Evolutionary conservation across 2,888 invertebrate species (phyloP), one percentile per base, ranked within the genome.

Genomic region (Lasioglossum leucozonium): DNA sequence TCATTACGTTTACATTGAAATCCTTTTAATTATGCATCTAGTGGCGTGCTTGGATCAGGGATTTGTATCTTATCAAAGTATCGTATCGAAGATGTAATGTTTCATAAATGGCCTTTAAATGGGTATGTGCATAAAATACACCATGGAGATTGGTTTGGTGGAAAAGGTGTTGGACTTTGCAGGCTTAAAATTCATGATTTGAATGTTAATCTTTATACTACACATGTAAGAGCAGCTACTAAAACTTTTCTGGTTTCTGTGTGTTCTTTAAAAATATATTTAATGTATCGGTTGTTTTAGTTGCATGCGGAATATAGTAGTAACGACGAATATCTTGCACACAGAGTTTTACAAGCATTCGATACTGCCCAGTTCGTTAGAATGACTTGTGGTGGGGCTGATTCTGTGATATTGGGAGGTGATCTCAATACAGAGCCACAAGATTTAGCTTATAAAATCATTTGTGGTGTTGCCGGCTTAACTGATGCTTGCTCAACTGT

Each of bases 71-170:
- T 99, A 90, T 98, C 98, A 0, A 97, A 97, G 95, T 97, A 97
- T 95, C 96, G 97, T 44, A 98, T 99, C 87, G 96, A 97, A 91
- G 98, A 98, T 93, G 97, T 98, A 0, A 97, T 99, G 93, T 99
- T 98, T 93, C 98, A 99, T 95, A 97, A 98, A 88, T 99, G 99
- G 98, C 97, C 98, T 30, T 96, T 99, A n/a, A 99, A 99, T 95
- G 99, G 99, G 4, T 99, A 99, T 94, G 97, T 99, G 71, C 98
- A 99, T 95, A 98, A 98, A 95, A 95, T 99, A 86, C 98, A 98
- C 88, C 99, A 99, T 94, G 99, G 99, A 0, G 99, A 99, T 95
- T 99, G 99, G 99, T 99, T 99, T 95, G 99, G 99, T 62, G 99
- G 99, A 6, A 99, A 99, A 96, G 99, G 98, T 18, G 97, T 99